phyloP scores from a whole-genome alignment of 2,888 invertebrate species.

The Cheilosia soror region DNA sequence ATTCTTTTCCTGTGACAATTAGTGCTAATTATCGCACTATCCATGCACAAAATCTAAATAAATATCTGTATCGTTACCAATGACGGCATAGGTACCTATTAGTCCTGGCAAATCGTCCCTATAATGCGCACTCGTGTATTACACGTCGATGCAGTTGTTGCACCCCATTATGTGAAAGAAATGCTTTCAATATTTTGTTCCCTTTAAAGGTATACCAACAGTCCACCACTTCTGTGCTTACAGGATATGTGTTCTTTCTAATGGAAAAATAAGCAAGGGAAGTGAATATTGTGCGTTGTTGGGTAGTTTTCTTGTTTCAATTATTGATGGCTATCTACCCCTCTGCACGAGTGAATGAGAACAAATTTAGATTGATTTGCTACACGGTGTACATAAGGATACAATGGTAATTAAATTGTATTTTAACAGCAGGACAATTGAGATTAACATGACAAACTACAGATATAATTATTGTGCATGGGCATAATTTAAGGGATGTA shows the following conservation, averaged over 20 bases:
- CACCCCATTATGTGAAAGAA: slow-evolving; percentile 35
- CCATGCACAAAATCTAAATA: slow-evolving; percentile 61
- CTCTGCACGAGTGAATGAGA: slow-evolving; percentile 23
- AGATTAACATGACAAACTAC: slow-evolving; percentile 9
- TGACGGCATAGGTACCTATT: neutral
- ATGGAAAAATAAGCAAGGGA: slow-evolving; percentile 50
- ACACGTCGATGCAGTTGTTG: slow-evolving; percentile 1
- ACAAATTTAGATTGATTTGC: slow-evolving; percentile 37
- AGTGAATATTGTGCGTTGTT: slow-evolving; percentile 12
- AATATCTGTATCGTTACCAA: slow-evolving; percentile 2
- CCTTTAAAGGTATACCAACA: neutral
- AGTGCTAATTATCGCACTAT: slow-evolving; percentile 56
- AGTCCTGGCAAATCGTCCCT: slow-evolving; percentile 33
- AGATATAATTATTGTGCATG: slow-evolving; percentile 5
- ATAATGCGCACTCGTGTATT: slow-evolving; percentile 7
- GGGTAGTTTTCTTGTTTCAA: slow-evolving; percentile 7
- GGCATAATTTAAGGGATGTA: slow-evolving; percentile 1
- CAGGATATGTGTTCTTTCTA: slow-evolving; percentile 4
- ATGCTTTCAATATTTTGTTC: slow-evolving; percentile 11
- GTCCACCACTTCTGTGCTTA: neutral
- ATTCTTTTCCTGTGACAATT: slow-evolving; percentile 62
- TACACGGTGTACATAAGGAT: slow-evolving; percentile 15
- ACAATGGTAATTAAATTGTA: slow-evolving; percentile 49
- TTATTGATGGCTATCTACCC: slow-evolving; percentile 69
- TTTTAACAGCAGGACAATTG: slow-evolving; percentile 46